Conservation (phyloP, 1,140 invertebrate species). For the Druon quercuslanigerum region DNA sequence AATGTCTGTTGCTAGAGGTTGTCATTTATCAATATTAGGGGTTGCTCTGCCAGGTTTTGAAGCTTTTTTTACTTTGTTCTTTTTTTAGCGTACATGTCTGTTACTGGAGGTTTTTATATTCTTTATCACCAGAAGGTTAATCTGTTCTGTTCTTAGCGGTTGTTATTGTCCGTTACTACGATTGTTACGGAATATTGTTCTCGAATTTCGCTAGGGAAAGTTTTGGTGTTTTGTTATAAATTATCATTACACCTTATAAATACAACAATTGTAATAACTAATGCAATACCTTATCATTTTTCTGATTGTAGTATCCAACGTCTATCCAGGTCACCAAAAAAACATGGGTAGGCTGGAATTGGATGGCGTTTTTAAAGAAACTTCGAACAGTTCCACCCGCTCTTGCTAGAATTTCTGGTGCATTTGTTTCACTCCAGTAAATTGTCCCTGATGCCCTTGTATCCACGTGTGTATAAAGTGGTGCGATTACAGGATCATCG, state of each 20-base stretch:
- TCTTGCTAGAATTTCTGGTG: slow-evolving; percentile 79
- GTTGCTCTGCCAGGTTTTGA: no score
- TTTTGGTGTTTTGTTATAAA: neutral
- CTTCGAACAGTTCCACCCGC: slow-evolving; percentile 82
- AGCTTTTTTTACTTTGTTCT: no score
- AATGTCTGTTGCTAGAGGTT: no score
- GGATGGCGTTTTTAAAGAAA: slow-evolving; percentile 81
- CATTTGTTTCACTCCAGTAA: slow-evolving; percentile 86
- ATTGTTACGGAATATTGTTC: no score
- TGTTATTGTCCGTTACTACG: no score
- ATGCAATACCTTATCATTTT: slow-evolving; percentile 76
- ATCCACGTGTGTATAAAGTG: slow-evolving; percentile 94
- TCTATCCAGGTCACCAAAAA: slow-evolving; percentile 83
- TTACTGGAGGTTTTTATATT: no score
- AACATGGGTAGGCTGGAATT: slow-evolving; percentile 80
- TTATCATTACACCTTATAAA: neutral
- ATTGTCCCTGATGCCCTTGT: slow-evolving; percentile 84
- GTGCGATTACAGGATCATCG: slow-evolving; percentile 92
- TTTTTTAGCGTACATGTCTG: no score
- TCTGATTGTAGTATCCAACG: slow-evolving; percentile 80
- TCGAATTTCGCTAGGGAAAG: no score
- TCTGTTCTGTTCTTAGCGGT: no score
- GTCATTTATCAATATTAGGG: no score
- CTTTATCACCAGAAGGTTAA: no score
- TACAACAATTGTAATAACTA: neutral